Evolutionary conservation across 2,797 vertebrate genomes (phyloP).

Genomic region (Acanthiza pusilla): DNA sequence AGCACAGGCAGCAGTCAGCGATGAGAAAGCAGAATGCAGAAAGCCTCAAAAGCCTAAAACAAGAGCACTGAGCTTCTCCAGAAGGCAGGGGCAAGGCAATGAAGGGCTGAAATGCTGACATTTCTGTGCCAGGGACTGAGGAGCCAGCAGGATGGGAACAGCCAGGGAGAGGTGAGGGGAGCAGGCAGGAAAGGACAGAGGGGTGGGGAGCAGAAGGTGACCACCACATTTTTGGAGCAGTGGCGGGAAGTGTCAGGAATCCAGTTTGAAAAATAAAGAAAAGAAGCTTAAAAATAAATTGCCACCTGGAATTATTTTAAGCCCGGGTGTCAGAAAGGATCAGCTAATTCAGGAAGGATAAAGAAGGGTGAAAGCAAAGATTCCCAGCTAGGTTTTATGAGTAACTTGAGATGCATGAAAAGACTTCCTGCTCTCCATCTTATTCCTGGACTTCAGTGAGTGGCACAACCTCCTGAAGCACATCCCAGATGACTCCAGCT

Average conservation of each 20-base stretch:
- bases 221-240: not conserved
- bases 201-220: not conserved
- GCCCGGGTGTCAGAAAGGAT: not conserved
- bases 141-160: not conserved
- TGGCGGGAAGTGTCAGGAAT: not conserved
- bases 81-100: not conserved
- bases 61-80: not conserved
- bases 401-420: not conserved
- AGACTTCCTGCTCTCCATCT: not conserved
- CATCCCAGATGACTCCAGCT: not conserved
- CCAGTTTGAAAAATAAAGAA: not conserved
- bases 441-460: not conserved
- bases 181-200: not conserved
- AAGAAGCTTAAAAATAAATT: not conserved
- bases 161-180: not conserved
- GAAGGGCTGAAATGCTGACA: not conserved
- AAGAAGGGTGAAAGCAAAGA: not conserved
- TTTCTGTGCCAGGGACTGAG: not conserved
- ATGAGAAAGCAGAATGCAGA: not conserved
- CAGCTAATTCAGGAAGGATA: not conserved
- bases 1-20: not conserved
- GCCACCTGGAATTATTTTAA: not conserved
- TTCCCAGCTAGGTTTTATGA: not conserved
- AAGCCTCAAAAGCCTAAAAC: not conserved
- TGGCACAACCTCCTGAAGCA: not conserved